Evolutionary conservation across 2,113 vertebrate genomes (phyloP), one percentile per base, ranked within the genome.

Genomic region (Calyptomena viridis): DNA sequence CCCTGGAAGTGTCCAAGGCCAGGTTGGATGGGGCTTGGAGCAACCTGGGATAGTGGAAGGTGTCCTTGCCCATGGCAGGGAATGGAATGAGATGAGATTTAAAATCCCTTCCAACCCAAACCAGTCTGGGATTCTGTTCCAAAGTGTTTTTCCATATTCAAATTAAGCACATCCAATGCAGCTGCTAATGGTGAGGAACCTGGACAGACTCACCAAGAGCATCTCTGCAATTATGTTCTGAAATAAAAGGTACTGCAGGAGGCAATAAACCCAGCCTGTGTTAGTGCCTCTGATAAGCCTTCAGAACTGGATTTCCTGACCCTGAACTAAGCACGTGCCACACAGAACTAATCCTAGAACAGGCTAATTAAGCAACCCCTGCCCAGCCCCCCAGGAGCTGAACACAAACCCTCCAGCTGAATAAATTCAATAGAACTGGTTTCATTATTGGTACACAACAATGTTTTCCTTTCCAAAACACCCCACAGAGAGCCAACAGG

Each of bases 11-110:
- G 66, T 0, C 56, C 75, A 20, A 40, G 20, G 40, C 28, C 66
- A 87, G 47, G 2, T 0, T 63, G n/a, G 74, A 30, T 0, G 0
- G 20, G 56, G 58, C 24, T 72, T 5, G 58, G 75, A 42, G 49
- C 49, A 79, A 0, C 21, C 49, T 79, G 66, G 75, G 13, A 35
- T 0, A 49, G 58, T 4, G 66, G 7, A 0, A 72, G 28, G 12
- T 63, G 47, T 47, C 56, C 24, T 55, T 78, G 39, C 19, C 66
- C 56, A 21, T n/a, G n/a, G 56, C n/a, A 47, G 19, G 39, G 10
- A 10, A 44, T n/a, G 47, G 24, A 5, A 39, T 56, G 30, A 47
- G 39, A 20, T 62, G 55, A 6, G 8, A 10, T 46, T 53, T 47
- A 40, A 87, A 24, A 40, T 46, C 59, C 11, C 49, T 39, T 73